These are phyloP conservation scores for Priocnemis perturbator DNA, from an alignment of 2,888 invertebrate species.

Conservation along the genomic window DNA sequence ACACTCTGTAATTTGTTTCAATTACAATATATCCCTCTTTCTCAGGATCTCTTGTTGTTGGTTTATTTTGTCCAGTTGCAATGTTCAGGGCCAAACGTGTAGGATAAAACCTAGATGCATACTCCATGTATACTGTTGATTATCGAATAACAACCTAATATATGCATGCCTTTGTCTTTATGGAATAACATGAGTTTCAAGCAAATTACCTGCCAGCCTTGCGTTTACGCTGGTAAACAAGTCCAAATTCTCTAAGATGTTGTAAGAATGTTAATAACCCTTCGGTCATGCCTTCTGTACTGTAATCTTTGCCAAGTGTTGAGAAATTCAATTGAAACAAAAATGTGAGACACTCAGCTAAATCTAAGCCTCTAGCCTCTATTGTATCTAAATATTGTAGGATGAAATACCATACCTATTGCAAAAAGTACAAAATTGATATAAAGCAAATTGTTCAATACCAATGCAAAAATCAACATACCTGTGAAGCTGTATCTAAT, in stretches of 20 bases:
- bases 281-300: conserved; percentile 94
- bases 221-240: conserved; percentile 93
- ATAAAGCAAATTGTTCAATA: background rate
- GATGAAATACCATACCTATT: conserved; percentile 94
- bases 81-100: conserved; percentile 94
- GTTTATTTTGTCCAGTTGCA: conserved; percentile 78
- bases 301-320: conserved; percentile 96
- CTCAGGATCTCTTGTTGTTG: conserved; percentile 69
- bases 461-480: conserved; percentile 69
- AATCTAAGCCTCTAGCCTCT: conserved; percentile 88
- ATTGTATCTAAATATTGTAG: conserved; percentile 96
- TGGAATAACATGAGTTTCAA: conserved; percentile 4
- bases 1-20: conserved; percentile 97
- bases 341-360: conserved; percentile 95
- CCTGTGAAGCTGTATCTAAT: conserved; percentile 93
- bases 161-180: background rate
- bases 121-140: conserved; percentile 26
- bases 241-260: conserved; percentile 96
- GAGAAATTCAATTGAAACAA: conserved; percentile 98
- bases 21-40: conserved; percentile 90
- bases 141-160: conserved; percentile 15
- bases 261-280: conserved; percentile 93
- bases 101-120: conserved; percentile 88
- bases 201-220: conserved; percentile 78
- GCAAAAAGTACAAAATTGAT: conserved; percentile 16